Conservation (phyloP, 2,888 invertebrate species). For the Drosophila pegasa region DNA sequence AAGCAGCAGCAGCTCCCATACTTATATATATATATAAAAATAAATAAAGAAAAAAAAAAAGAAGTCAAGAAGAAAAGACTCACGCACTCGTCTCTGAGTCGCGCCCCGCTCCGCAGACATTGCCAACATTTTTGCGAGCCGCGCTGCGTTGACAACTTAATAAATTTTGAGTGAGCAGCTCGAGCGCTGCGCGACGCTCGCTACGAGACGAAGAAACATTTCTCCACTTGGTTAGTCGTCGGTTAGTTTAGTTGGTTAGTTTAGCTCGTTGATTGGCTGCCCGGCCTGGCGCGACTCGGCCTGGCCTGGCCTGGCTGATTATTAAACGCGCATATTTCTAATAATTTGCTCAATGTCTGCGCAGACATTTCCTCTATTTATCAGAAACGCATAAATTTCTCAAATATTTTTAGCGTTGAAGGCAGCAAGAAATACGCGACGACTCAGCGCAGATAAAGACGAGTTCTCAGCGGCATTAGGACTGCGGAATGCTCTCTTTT, state of each 20-base stretch:
- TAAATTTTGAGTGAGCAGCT: conserved; percentile 70
- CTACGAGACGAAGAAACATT: conserved; percentile 25
- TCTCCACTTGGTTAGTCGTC: conserved; percentile 39
- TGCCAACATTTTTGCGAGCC: conserved; percentile 71
- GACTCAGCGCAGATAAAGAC: conserved; percentile 18
- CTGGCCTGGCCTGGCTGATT: conserved; percentile 47
- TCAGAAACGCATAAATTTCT: conserved; percentile 78
- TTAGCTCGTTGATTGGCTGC: conserved; percentile 36
- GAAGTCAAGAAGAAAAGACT: conserved; percentile 11
- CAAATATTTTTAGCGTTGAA: conserved; percentile 64
- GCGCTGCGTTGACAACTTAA: conserved; percentile 73
- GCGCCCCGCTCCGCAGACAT: conserved; percentile 39
- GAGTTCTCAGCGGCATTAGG: conserved; percentile 1
- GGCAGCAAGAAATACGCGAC: conserved; percentile 42
- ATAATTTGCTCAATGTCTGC: conserved; percentile 68
- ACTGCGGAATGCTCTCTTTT: conserved; percentile 10
- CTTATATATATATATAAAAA: conserved; percentile 4
- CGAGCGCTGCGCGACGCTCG: conserved; percentile 14
- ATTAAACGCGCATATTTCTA: conserved; percentile 78
- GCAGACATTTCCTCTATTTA: conserved; percentile 75
- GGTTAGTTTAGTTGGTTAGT: conserved; percentile 41
- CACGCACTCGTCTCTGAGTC: conserved; percentile 17
- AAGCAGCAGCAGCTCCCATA: conserved; percentile 17
- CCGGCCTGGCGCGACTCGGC: conserved; percentile 5
- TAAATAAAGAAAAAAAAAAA: neutral